These are phyloP conservation scores for Eueremaeus valkanovi DNA, from an alignment of 2,888 invertebrate genomes.

Conservation along the genomic window DNA sequence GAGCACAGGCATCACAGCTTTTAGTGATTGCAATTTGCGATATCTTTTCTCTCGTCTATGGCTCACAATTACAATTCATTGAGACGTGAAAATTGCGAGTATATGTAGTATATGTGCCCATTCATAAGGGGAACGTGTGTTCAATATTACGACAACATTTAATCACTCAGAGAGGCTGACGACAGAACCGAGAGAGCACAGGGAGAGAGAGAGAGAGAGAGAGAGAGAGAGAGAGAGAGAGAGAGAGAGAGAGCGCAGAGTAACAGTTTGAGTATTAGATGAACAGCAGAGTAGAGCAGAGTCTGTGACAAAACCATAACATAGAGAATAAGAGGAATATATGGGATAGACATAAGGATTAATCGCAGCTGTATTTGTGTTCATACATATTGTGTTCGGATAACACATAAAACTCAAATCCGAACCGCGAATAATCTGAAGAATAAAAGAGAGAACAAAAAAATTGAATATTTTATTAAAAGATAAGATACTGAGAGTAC, in stretches of 20 bases:
- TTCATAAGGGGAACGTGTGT: constrained; percentile 13
- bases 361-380: constrained; percentile 33
- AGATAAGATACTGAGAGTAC: no score
- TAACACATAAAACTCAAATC: background rate
- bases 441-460: background rate
- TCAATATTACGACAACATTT: constrained; percentile 22
- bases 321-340: background rate
- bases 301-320: constrained; percentile 12
- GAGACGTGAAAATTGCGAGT: constrained; percentile 16
- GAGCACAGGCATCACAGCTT: constrained; percentile 1
- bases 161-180: constrained; percentile 26
- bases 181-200: no score
- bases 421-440: background rate
- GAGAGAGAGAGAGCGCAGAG: no score
- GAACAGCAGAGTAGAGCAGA: constrained; percentile 19
- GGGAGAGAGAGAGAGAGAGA: background rate
- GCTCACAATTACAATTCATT: constrained; percentile 30
- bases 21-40: constrained; percentile 7
- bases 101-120: constrained; percentile 6
- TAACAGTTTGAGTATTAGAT: constrained; percentile 6
- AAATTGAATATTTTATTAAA: background rate
- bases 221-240: constrained; percentile 4
- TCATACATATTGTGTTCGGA: constrained; percentile 15
- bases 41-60: constrained; percentile 13
- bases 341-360: constrained; percentile 7